Evolutionary conservation across 2,888 invertebrate species (phyloP).

Genomic region (Caenorhabditis imperialis): DNA sequence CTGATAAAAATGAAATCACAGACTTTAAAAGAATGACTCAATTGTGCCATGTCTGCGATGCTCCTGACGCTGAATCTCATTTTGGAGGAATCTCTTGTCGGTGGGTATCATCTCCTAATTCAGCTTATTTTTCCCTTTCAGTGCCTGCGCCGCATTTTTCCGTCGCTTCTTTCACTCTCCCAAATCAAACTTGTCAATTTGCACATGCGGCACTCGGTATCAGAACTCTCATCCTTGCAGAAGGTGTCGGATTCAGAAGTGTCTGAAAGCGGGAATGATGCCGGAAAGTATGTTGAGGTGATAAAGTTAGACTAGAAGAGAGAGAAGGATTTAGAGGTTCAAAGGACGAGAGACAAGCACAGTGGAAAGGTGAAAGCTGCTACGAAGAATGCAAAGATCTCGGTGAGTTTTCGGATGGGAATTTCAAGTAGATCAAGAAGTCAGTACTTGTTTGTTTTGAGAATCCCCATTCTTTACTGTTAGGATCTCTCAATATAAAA

Average conservation of each 20-base stretch:
- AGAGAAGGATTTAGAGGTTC: neutral
- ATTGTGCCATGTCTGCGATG: too few species aligned
- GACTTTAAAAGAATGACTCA: too few species aligned
- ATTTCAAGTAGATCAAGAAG: too few species aligned
- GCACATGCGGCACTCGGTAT: constrained; percentile 14
- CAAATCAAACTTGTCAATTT: neutral
- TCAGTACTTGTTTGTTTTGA: too few species aligned
- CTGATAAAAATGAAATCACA: too few species aligned
- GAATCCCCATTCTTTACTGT: neutral
- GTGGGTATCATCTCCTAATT: neutral
- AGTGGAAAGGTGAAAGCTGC: neutral
- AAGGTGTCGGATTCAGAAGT: constrained; percentile 17
- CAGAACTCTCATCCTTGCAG: constrained; percentile 7
- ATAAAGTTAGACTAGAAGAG: neutral
- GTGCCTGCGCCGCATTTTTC: constrained; percentile 36
- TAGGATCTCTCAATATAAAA: too few species aligned
- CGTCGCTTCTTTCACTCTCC: constrained; percentile 13
- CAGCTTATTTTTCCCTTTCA: constrained; percentile 4
- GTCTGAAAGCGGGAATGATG: constrained; percentile 11
- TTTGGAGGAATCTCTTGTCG: neutral
- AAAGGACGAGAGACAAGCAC: neutral
- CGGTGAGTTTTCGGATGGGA: too few species aligned
- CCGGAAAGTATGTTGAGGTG: too few species aligned
- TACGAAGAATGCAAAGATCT: too few species aligned
- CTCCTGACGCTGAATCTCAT: neutral